Evolutionary conservation across 2,888 invertebrate species (phyloP).

Genomic region (Tribolium freemani): DNA sequence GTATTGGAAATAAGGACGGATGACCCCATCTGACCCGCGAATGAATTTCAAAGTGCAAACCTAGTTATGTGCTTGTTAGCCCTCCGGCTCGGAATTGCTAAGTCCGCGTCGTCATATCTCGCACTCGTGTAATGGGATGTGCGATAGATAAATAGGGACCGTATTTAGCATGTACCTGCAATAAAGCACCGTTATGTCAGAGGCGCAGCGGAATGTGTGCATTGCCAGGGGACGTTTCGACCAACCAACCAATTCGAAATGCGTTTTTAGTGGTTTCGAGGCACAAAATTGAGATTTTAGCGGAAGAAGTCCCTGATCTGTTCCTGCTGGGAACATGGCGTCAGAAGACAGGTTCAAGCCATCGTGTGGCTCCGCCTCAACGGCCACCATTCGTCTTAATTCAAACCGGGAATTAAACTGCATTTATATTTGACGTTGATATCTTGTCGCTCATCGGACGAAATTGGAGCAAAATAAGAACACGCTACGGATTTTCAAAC

Average conservation of each 20-base stretch:
- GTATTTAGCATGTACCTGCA: slow-evolving; percentile 51
- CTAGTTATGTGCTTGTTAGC: slow-evolving; percentile 45
- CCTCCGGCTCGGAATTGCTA: slow-evolving; percentile 42
- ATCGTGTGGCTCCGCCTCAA: slow-evolving; percentile 54
- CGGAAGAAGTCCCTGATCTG: slow-evolving; percentile 1
- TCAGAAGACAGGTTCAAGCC: slow-evolving; percentile 54
- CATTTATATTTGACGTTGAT: no score
- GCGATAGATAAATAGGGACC: slow-evolving; percentile 48
- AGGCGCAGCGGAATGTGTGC: slow-evolving; percentile 27
- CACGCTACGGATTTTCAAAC: no score
- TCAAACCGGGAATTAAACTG: slow-evolving; percentile 57
- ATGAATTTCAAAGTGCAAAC: slow-evolving; percentile 48
- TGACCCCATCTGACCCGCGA: slow-evolving; percentile 48
- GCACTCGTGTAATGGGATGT: slow-evolving; percentile 36
- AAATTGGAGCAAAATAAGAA: slow-evolving; percentile 48
- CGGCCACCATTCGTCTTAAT: slow-evolving; percentile 56
- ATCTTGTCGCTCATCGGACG: no score
- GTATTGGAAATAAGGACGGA: slow-evolving; percentile 45
- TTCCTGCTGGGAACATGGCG: slow-evolving; percentile 50
- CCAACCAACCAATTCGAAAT: slow-evolving; percentile 6
- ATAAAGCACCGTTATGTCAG: slow-evolving; percentile 50
- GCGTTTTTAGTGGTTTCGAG: no score
- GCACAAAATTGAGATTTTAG: slow-evolving; percentile 26
- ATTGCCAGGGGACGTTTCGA: slow-evolving; percentile 2
- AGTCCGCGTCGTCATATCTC: slow-evolving; percentile 42